Base-by-base conservation (phyloP, 2,888 invertebrate genomes). In the Nymphalis c-album region DNA sequence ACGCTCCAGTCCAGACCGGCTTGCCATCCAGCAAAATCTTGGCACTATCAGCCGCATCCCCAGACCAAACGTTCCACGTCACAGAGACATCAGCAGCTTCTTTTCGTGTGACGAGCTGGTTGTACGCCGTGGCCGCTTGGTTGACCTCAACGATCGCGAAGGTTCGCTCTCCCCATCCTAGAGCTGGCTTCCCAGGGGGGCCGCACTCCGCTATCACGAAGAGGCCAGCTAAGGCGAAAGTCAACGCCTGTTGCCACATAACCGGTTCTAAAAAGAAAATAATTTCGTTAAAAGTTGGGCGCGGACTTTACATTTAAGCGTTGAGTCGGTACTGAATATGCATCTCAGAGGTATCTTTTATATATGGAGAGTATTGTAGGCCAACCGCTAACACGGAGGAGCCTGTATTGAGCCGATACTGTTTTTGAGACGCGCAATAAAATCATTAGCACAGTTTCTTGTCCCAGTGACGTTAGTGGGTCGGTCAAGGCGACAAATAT, bases 41-140 rank as follows among this genome's bases (percentile, higher is more conserved):
- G 16, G 91, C 80, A 45, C 83, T 85, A 3, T 85, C 81, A 0
- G 92, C 91, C 46, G 86, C 78, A 70, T 91, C 91, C 0, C 92
- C 92, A 6, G 90, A 85, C 92, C 92, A 92, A 26, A 88, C 87
- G 76, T 91, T 91, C 92, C 92, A 92, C 7, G 85, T 88, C n/a
- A 92, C 88, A 0, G 90, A 78, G 13, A 92, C 91, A 47, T 91
- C 91, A 1, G 92, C 92, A 0, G 86, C 85, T 26, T 92, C 92
- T 20, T 77, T 82, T 65, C 83, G 83, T 1, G 77, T 88, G 22
- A 92, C 92, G 48, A 92, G 84, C 75, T 92, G 91, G 78, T 92
- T 91, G 77, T 92, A 92, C 1, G 92, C 92, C 3, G 92, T 92
- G 18, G 92, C 92, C 13, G 91, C 92, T 75, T 91, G 92, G 76